Base-by-base conservation (phyloP, 2,797 vertebrate species). In the Pseudochirops cupreus region DNA sequence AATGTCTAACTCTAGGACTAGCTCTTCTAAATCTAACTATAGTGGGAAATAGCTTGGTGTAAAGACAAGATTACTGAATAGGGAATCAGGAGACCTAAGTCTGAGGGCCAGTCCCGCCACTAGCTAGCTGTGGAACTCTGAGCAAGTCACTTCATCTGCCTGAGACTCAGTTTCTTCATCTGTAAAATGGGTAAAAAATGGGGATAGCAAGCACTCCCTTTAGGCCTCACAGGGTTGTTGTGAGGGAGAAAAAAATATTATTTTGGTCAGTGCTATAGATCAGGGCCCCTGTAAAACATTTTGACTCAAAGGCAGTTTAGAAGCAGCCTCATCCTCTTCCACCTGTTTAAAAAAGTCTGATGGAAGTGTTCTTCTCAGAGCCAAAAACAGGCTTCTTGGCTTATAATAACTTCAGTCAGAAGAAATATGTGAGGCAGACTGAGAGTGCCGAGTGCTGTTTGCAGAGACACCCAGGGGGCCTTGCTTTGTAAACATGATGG, bases 401-500 rank as follows among this genome's bases (percentile, higher is more conserved):
- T 96, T 95, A 95, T 96, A 97, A 98, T 74, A 1, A 96, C 31
- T 57, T 74, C 31, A 95, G 95, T 97, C 94, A 90, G 46, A 39
- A 92, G 94, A 0, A 0, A 94, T 94, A 56, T 82, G 3, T 0
- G 94, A 96, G 95, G 93, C 0, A 4, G 92, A 74, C 28, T 46
- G 16, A 90, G 62, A 91, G 14, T n/a, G 16, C 74, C 0, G 2
- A 28, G 89, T 94, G 95, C 94, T 95, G 93, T 92, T 94, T 94
- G 58, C 89, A 90, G 97, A 95, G 97, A 94, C 96, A 97, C 95
- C 93, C 93, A 1, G 87, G 0, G 0, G 0, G 62, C 96, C 95
- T 95, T 14, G 33, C 87, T 0, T 4, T 93, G 95, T 96, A 95
- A 96, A 95, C 4, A 1, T 18, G 56, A 82, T 11, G 92, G 94